Evolutionary conservation across 2,888 invertebrate species (phyloP).

Genomic region (Caradrina clavipalpis): DNA sequence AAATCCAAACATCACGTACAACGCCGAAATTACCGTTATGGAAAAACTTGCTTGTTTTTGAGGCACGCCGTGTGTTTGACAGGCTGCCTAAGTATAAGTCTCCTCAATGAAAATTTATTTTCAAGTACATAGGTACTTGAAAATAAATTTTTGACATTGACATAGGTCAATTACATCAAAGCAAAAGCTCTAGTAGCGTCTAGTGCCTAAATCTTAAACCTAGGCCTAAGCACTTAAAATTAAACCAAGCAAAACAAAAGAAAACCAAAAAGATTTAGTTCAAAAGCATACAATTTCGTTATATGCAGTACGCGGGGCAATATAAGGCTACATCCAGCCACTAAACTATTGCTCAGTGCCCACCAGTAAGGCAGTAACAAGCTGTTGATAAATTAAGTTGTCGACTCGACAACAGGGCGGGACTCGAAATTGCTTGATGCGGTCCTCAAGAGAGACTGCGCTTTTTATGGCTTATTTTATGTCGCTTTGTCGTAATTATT

Average conservation of each 20-base stretch:
- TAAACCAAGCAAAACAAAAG: not conserved
- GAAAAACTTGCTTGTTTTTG: too few species aligned
- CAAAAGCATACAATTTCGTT: slow-evolving; percentile 36
- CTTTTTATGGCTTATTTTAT: slow-evolving; percentile 40
- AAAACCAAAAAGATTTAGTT: slow-evolving; percentile 15
- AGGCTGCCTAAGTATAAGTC: too few species aligned
- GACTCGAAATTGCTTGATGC: slow-evolving; percentile 27
- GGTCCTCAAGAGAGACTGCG: slow-evolving; percentile 37
- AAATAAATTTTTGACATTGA: too few species aligned
- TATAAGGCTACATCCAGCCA: slow-evolving; percentile 60
- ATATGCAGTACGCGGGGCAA: slow-evolving; percentile 29
- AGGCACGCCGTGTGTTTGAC: too few species aligned
- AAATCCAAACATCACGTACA: too few species aligned
- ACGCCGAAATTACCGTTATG: too few species aligned
- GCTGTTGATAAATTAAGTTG: slow-evolving; percentile 67
- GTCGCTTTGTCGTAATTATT: not conserved
- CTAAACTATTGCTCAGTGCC: slow-evolving; percentile 63
- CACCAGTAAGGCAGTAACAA: slow-evolving; percentile 55
- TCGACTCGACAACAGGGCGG: slow-evolving; percentile 49
- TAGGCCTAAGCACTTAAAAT: not conserved
- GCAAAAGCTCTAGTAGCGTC: too few species aligned
- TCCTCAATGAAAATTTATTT: too few species aligned
- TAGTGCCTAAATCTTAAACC: too few species aligned
- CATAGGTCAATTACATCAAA: too few species aligned
- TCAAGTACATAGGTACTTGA: too few species aligned